Evolutionary conservation across 2,797 vertebrate genomes (phyloP).

Genomic region (Gobio occitaniae): DNA sequence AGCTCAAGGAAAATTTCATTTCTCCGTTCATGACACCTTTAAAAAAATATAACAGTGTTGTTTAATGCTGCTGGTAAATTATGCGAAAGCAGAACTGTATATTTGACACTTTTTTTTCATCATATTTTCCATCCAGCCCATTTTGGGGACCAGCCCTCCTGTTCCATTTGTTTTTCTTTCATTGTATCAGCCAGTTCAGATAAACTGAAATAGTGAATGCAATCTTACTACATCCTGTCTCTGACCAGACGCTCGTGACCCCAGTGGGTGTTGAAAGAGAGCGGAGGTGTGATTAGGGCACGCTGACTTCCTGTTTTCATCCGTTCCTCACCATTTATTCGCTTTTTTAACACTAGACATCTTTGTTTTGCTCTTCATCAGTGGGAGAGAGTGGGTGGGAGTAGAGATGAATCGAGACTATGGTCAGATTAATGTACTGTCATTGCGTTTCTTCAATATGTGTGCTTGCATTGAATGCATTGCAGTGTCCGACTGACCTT

Average conservation of each 20-base stretch:
- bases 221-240: not conserved
- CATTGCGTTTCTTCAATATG: not conserved
- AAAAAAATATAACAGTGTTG: not conserved
- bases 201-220: not conserved
- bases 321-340: slow-evolving; percentile 72
- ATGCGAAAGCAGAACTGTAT: not conserved
- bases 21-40: no score
- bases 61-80: not conserved
- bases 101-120: not conserved
- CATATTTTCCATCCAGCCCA: not conserved
- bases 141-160: not conserved
- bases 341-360: slow-evolving; percentile 77
- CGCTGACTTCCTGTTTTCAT: slow-evolving; percentile 73
- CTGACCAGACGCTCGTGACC: slow-evolving; percentile 46
- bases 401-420: not conserved
- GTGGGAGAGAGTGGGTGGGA: slow-evolving; percentile 27
- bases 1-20: no score
- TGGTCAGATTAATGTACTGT: not conserved
- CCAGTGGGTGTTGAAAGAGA: slow-evolving; percentile 59
- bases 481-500: not conserved
- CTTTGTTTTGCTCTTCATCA: slow-evolving; percentile 81
- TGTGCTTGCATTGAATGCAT: not conserved
- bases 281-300: slow-evolving; percentile 72
- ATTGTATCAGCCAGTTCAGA: not conserved
- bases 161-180: not conserved